A percentile compares a stretch with the other conserved stretches of the same genome.
Conservation (phyloP, 2,113 vertebrate species). For the Spea multiplicata region DNA sequence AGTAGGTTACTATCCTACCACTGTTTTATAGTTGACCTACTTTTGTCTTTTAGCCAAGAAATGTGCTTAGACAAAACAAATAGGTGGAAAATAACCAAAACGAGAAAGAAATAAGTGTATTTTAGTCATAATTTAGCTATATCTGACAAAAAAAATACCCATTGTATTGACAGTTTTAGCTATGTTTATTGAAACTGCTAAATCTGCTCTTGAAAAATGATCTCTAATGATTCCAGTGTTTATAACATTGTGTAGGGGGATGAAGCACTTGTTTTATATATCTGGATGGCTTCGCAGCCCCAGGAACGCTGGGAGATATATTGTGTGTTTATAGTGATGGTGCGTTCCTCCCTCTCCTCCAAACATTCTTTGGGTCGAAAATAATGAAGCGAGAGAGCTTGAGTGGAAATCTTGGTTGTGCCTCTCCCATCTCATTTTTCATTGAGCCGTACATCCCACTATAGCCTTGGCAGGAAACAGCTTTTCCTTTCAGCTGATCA, state of each 20-base stretch:
- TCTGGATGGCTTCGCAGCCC: background rate
- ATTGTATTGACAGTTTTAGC: too few relatives aligned
- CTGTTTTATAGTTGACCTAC: too few relatives aligned
- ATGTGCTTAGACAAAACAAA: too few relatives aligned
- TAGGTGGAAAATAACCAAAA: too few relatives aligned
- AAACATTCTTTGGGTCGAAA: background rate
- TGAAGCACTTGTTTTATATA: background rate
- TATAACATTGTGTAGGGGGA: background rate
- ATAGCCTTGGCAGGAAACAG: background rate
- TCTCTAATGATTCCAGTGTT: constrained; percentile 13
- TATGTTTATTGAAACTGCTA: background rate
- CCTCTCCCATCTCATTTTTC: background rate
- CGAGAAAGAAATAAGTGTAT: too few relatives aligned
- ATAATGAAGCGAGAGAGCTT: background rate
- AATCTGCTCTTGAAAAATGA: background rate
- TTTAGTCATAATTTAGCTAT: too few relatives aligned
- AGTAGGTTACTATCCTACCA: too few relatives aligned
- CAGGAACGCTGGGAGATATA: background rate
- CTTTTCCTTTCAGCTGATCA: background rate
- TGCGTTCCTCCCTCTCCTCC: background rate
- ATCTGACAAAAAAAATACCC: too few relatives aligned
- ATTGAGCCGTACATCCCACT: constrained; percentile 31
- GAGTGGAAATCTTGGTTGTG: constrained; percentile 9
- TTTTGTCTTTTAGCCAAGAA: too few relatives aligned
- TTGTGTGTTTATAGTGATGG: background rate